Evolutionary conservation across 2,888 invertebrate species (phyloP).

Genomic region (Synanthedon myopaeformis): DNA sequence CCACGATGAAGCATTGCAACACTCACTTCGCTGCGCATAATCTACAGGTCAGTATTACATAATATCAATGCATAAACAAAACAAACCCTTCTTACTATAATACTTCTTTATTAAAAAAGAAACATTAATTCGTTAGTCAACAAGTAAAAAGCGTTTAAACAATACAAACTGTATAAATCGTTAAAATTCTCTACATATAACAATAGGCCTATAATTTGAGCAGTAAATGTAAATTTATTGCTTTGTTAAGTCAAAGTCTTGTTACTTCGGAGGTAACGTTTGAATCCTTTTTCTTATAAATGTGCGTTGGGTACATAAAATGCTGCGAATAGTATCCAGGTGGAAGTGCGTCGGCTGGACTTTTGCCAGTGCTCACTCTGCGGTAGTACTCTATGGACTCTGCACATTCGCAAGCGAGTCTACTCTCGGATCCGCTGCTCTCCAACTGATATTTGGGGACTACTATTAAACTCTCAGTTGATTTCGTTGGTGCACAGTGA

Average conservation of each 20-base stretch:
- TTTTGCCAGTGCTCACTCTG: slow-evolving; percentile 36
- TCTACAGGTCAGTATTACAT: no score
- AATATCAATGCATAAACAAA: no score
- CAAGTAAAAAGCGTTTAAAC: slow-evolving; percentile 28
- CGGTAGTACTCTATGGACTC: slow-evolving; percentile 57
- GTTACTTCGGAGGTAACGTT: slow-evolving; percentile 78
- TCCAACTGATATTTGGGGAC: slow-evolving; percentile 74
- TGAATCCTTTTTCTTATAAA: slow-evolving; percentile 64
- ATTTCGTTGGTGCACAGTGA: slow-evolving; percentile 77
- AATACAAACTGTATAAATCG: background rate
- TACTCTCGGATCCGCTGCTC: slow-evolving; percentile 74
- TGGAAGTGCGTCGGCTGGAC: slow-evolving; percentile 39
- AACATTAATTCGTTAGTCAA: slow-evolving; percentile 11
- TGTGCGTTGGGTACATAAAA: slow-evolving; percentile 60
- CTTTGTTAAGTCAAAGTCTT: slow-evolving; percentile 61
- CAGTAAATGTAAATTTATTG: background rate
- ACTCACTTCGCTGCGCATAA: no score
- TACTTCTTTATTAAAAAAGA: slow-evolving; percentile 1
- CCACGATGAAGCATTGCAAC: no score
- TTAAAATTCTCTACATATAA: background rate
- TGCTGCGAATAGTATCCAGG: slow-evolving; percentile 55
- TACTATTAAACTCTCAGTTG: slow-evolving; percentile 82
- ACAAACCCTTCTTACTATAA: no score
- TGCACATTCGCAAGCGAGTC: slow-evolving; percentile 79
- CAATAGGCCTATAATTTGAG: background rate